A percentile compares a stretch with the other conserved stretches of the same genome.
Evolutionary conservation across 2,797 vertebrate genomes (phyloP).

Genomic region (Decapterus maruadsi): DNA sequence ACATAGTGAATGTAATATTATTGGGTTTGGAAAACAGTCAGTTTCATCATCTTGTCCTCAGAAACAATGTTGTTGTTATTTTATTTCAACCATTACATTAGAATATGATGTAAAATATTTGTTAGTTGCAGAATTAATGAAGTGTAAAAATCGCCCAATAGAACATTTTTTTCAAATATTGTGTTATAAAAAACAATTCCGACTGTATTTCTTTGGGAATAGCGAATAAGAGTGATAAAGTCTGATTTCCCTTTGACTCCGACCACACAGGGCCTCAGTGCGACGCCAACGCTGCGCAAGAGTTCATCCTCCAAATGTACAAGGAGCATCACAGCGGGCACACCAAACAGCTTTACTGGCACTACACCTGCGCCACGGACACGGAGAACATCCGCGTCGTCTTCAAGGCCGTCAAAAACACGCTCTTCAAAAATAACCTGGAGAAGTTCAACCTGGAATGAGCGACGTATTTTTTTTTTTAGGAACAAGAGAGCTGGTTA

Average conservation of each 20-base stretch:
- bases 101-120: too few relatives aligned
- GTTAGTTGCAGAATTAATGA: too few relatives aligned
- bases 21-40: too few relatives aligned
- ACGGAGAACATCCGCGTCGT: slow-evolving; percentile 90
- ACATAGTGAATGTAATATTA: too few relatives aligned
- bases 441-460: slow-evolving; percentile 80
- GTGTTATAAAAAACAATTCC: too few relatives aligned
- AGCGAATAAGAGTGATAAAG: too few relatives aligned
- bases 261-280: slow-evolving; percentile 81
- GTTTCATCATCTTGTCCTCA: too few relatives aligned
- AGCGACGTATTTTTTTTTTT: slow-evolving; percentile 34
- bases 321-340: slow-evolving; percentile 82
- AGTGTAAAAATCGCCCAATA: too few relatives aligned
- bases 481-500: neutral
- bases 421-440: slow-evolving; percentile 85
- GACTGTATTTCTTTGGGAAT: neutral
- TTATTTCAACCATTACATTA: too few relatives aligned
- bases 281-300: slow-evolving; percentile 82
- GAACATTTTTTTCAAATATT: too few relatives aligned
- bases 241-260: neutral
- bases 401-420: slow-evolving; percentile 90
- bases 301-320: slow-evolving; percentile 90
- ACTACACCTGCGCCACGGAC: slow-evolving; percentile 93
- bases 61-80: too few relatives aligned
- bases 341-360: slow-evolving; percentile 86